A percentile compares a stretch with the other conserved stretches of the same genome.
Evolutionary conservation across 2,797 vertebrate genomes (phyloP).

Genomic region (Bradypus variegatus): DNA sequence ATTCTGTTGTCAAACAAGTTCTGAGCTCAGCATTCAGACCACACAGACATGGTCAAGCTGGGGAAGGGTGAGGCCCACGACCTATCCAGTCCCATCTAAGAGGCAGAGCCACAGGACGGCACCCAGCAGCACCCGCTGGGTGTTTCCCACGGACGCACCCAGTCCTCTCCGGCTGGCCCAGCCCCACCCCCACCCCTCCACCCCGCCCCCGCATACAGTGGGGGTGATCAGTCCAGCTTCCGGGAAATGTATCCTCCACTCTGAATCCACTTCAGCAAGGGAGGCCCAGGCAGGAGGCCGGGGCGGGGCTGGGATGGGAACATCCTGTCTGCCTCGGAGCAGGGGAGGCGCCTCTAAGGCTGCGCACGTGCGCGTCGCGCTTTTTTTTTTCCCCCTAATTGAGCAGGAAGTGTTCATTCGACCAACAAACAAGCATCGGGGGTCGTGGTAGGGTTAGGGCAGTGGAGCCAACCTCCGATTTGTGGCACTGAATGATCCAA

Average conservation of each 20-base stretch:
- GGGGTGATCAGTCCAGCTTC: neutral
- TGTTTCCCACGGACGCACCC: no score
- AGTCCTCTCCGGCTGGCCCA: neutral
- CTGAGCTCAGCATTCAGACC: neutral
- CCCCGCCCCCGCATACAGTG: neutral
- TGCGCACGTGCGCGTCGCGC: slow-evolving; percentile 17
- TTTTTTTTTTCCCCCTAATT: neutral
- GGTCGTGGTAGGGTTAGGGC: slow-evolving; percentile 59
- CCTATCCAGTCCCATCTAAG: neutral
- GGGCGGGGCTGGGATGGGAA: slow-evolving; percentile 43
- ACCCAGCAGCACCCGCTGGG: no score
- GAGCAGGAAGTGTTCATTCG: slow-evolving; percentile 56
- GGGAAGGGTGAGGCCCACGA: neutral
- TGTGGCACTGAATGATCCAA: slow-evolving; percentile 38
- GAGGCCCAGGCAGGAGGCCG: slow-evolving; percentile 12
- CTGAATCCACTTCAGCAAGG: slow-evolving; percentile 39
- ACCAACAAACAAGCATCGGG: slow-evolving; percentile 51
- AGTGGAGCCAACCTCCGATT: slow-evolving; percentile 37
- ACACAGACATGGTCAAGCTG: neutral
- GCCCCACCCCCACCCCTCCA: neutral
- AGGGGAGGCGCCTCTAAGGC: neutral
- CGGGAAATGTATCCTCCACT: slow-evolving; percentile 47
- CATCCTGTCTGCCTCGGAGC: slow-evolving; percentile 47
- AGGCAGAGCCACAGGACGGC: neutral
- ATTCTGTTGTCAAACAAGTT: neutral